Evolutionary conservation across 2,797 vertebrate genomes (phyloP).

Genomic region (Dallia pectoralis): DNA sequence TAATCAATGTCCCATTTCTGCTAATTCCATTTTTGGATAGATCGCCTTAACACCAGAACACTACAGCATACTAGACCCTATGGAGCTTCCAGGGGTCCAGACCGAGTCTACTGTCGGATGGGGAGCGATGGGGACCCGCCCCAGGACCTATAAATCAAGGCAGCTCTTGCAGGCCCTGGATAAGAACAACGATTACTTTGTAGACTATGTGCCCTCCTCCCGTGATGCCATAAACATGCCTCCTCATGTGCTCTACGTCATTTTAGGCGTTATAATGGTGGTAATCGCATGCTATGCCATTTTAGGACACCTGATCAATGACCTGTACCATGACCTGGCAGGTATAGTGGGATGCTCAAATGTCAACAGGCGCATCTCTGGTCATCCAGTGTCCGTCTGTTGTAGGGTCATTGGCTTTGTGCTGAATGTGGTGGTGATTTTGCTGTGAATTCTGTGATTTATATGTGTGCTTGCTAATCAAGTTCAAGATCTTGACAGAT

Average conservation of each 20-base stretch:
- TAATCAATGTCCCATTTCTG: neutral
- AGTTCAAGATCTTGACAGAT: no score
- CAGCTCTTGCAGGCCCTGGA: constrained; percentile 1
- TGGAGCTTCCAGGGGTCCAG: neutral
- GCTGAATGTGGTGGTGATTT: no score
- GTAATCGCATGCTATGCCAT: constrained; percentile 73
- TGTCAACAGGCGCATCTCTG: neutral
- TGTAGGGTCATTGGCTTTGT: no score
- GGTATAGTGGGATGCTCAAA: constrained; percentile 55
- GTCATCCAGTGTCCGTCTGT: no score
- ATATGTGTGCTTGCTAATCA: no score
- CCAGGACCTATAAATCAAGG: neutral
- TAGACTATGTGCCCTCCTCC: constrained; percentile 70
- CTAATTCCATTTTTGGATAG: neutral
- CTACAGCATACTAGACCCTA: neutral
- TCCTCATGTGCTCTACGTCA: constrained; percentile 65
- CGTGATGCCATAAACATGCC: constrained; percentile 72
- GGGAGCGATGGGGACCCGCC: neutral
- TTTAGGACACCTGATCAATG: constrained; percentile 78
- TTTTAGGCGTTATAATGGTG: constrained; percentile 68
- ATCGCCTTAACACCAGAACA: neutral
- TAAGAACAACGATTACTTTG: constrained; percentile 47
- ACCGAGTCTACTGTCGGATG: neutral
- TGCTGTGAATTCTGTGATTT: no score
- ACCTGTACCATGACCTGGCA: constrained; percentile 74